A percentile compares a stretch with the other conserved stretches of the same genome.
phyloP scores from a whole-genome alignment of 2,797 vertebrate species.

The Myotis daubentonii region DNA sequence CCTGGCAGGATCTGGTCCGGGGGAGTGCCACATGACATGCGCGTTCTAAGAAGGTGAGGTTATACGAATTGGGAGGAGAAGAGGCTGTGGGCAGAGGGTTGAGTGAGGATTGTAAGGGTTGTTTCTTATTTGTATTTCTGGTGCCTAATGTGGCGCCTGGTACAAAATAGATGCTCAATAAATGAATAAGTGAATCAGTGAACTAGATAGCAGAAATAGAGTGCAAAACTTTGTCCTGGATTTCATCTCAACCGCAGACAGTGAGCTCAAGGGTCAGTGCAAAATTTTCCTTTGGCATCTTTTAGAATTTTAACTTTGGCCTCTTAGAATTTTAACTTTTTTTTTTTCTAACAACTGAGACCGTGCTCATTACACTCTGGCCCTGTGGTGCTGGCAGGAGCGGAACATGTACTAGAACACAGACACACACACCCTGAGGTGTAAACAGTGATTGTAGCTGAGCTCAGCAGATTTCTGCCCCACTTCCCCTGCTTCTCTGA shows the following conservation, averaged over 20 bases:
- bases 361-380: not conserved
- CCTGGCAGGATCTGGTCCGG: not conserved
- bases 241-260: not conserved
- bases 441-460: constrained; percentile 22
- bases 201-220: not conserved
- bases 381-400: not conserved
- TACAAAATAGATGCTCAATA: not conserved
- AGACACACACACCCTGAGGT: not conserved
- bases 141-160: not conserved
- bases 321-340: not conserved
- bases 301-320: not conserved
- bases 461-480: constrained; percentile 61
- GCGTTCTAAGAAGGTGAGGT: not conserved
- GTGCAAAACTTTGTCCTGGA: not conserved
- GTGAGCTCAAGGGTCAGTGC: not conserved
- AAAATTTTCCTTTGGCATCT: not conserved
- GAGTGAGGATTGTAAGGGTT: not conserved
- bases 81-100: too few species aligned
- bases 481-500: constrained; percentile 63
- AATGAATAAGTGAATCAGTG: not conserved
- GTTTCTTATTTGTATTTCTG: not conserved
- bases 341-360: not conserved
- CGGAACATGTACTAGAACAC: not conserved
- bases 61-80: rapidly evolving
- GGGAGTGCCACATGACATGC: not conserved